Evolutionary conservation across 1,140 invertebrate species (phyloP).

Genomic region (Drosophila pandora): DNA sequence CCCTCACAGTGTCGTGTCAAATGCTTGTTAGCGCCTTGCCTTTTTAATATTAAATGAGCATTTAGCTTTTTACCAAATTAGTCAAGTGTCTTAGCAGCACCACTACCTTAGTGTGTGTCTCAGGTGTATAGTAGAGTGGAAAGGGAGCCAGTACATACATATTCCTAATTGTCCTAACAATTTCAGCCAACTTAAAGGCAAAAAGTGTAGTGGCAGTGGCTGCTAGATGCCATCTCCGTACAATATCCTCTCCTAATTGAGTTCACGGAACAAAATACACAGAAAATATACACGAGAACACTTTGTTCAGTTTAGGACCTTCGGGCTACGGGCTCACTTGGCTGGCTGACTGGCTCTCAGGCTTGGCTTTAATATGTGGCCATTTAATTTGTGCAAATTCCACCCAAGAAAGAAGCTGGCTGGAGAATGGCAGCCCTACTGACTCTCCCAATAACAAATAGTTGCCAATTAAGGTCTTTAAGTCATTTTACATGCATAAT

Average conservation of each 20-base stretch:
- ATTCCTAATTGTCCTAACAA: conserved; percentile 25
- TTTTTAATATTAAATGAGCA: conserved; percentile 71
- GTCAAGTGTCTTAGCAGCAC: conserved; percentile 29
- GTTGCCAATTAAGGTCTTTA: not conserved
- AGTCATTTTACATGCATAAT: not conserved
- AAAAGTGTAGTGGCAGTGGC: not conserved
- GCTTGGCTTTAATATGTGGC: conserved; percentile 15
- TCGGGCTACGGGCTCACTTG: not conserved
- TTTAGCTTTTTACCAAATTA: conserved; percentile 73
- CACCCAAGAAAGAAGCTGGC: not conserved
- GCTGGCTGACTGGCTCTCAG: not conserved
- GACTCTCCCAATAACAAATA: not conserved
- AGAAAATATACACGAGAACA: not conserved
- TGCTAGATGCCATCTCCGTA: not conserved
- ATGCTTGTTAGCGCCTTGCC: conserved; percentile 66
- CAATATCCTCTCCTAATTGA: conserved; percentile 19
- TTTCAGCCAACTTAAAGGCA: conserved; percentile 6
- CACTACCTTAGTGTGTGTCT: not conserved
- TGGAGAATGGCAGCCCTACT: not conserved
- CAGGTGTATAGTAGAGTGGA: conserved; percentile 1
- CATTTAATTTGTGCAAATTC: conserved; percentile 7
- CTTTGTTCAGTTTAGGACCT: not conserved
- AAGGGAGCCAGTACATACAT: conserved; percentile 7
- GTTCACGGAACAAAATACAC: conserved; percentile 14
- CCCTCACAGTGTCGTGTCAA: conserved; percentile 47